phyloP scores from a whole-genome alignment of 2,888 invertebrate genomes.

The Merodon equestris region DNA sequence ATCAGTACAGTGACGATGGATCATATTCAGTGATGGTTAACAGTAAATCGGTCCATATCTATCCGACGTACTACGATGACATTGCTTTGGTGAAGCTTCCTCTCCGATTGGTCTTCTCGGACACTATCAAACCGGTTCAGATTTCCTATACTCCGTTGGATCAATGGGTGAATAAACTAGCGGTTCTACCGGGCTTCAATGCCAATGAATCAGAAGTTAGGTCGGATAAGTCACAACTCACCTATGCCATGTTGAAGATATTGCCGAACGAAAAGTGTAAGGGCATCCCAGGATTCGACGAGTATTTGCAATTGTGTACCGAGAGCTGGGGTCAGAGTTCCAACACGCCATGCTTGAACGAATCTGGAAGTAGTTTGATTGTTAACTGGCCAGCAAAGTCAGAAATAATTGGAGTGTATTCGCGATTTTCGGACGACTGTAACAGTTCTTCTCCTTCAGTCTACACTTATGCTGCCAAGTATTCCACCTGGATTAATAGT shows the following conservation, averaged over 20 bases:
- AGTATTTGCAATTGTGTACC: conserved; percentile 52
- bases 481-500: conserved; percentile 47
- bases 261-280: conserved; percentile 31
- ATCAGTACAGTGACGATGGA: conserved; percentile 1
- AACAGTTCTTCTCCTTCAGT: background rate
- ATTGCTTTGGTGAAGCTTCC: conserved; percentile 56
- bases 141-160: background rate
- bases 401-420: conserved; percentile 49
- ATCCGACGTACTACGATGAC: conserved; percentile 64
- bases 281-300: conserved; percentile 29
- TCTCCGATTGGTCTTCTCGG: conserved; percentile 29
- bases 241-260: conserved; percentile 40
- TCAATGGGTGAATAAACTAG: conserved; percentile 21
- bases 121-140: conserved; percentile 4
- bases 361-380: conserved; percentile 54
- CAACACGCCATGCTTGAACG: conserved; percentile 27
- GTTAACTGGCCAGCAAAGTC: conserved; percentile 45
- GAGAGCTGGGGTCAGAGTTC: conserved; percentile 35
- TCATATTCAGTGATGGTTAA: conserved; percentile 33
- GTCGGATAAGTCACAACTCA: background rate
- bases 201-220: background rate
- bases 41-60: conserved; percentile 14
- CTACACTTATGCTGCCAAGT: conserved; percentile 28
- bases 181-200: conserved; percentile 59
- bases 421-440: conserved; percentile 10